Evolutionary conservation across 2,113 vertebrate species (phyloP).

Genomic region (Lycaon pictus): DNA sequence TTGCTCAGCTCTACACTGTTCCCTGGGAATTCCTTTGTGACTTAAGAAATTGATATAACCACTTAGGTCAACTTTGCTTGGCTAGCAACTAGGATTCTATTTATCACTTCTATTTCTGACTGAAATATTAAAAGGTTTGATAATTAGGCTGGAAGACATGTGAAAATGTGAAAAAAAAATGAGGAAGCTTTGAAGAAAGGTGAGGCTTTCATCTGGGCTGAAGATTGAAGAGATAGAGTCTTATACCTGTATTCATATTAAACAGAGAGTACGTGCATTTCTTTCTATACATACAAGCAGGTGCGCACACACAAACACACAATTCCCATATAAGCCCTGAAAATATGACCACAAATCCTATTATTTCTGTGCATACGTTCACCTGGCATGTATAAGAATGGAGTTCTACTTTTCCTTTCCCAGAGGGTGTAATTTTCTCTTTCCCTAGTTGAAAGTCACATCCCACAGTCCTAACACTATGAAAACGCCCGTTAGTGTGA

Average conservation of each 20-base stretch:
- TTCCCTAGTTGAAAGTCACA: conserved; percentile 49
- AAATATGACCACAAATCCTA: neutral
- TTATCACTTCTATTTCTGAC: neutral
- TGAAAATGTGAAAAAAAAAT: neutral
- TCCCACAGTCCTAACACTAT: neutral
- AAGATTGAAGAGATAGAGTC: neutral
- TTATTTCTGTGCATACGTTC: neutral
- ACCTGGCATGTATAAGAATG: neutral
- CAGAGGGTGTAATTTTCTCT: conserved; percentile 6
- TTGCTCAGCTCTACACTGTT: neutral
- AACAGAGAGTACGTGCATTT: neutral
- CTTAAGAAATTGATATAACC: conserved; percentile 25
- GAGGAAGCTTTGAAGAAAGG: conserved; percentile 39
- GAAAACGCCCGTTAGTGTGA: conserved; percentile 52
- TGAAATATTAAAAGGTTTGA: neutral
- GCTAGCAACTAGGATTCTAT: neutral
- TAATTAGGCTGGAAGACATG: neutral
- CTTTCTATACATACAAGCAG: neutral
- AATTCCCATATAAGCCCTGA: neutral
- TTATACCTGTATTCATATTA: neutral
- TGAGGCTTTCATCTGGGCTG: neutral
- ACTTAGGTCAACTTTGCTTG: conserved; percentile 39
- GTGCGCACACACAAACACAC: accelerated
- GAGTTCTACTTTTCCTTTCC: neutral
- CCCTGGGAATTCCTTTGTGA: conserved; percentile 45